phyloP scores from a whole-genome alignment of 2,888 invertebrate species.

The Actias luna region DNA sequence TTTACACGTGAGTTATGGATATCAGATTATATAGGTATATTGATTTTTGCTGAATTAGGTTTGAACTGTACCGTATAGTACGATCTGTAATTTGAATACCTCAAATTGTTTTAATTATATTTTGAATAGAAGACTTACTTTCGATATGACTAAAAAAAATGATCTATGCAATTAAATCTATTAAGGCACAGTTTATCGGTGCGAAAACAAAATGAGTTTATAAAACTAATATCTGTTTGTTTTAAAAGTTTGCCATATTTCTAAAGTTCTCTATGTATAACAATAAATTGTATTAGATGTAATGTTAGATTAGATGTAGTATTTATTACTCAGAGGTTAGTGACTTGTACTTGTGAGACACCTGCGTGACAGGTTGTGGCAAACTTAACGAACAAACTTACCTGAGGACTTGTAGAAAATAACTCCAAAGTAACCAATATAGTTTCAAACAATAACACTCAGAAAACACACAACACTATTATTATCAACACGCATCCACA shows the following conservation, averaged over 20 bases:
- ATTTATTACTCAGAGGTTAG: constrained; percentile 52
- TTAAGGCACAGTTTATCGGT: neutral
- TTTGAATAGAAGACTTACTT: neutral
- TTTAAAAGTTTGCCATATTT: neutral
- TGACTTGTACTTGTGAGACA: constrained; percentile 73
- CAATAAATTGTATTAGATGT: constrained; percentile 14
- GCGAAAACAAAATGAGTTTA: neutral
- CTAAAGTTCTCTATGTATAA: neutral
- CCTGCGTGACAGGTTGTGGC: constrained; percentile 78
- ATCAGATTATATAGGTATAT: neutral
- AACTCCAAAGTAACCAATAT: constrained; percentile 35
- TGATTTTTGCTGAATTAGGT: neutral
- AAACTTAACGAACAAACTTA: constrained; percentile 58
- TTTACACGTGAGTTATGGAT: neutral
- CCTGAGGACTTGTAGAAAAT: constrained; percentile 50
- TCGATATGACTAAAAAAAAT: neutral
- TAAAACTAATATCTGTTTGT: neutral
- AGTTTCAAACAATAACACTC: constrained; percentile 41
- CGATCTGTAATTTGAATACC: neutral
- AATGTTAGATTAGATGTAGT: no score
- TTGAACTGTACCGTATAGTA: neutral
- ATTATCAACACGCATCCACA: constrained; percentile 49
- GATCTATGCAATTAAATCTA: neutral
- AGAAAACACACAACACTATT: constrained; percentile 47
- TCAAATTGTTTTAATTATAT: neutral